These are phyloP conservation scores for Helicolenus hilgendorfi DNA, from an alignment of 2,797 vertebrate genomes.

Conservation along the genomic window DNA sequence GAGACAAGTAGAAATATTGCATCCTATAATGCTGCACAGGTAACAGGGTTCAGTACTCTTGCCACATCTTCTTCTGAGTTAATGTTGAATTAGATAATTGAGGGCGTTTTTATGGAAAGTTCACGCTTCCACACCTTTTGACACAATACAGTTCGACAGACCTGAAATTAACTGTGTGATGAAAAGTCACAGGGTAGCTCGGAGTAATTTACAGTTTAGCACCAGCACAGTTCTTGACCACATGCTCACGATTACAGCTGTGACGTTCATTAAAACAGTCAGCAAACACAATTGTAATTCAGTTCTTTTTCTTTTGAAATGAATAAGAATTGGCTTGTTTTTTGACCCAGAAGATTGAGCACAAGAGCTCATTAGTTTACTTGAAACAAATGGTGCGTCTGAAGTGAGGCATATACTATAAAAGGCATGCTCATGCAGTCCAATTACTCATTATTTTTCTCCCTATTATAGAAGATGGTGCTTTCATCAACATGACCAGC, in stretches of 20 bases:
- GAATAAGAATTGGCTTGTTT: constrained; percentile 6
- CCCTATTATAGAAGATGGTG: neutral
- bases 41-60: neutral
- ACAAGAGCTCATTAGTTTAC: constrained; percentile 7
- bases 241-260: neutral
- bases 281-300: neutral
- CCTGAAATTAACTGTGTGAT: neutral
- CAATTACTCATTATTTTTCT: neutral
- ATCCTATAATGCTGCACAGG: neutral
- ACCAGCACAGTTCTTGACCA: neutral
- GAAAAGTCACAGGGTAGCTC: neutral
- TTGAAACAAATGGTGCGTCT: neutral
- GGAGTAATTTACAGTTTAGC: neutral
- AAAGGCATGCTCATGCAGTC: neutral
- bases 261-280: neutral
- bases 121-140: neutral
- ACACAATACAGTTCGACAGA: neutral
- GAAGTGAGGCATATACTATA: neutral
- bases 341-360: neutral
- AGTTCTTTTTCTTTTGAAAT: neutral
- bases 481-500: neutral
- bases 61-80: neutral
- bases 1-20: neutral
- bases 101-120: neutral
- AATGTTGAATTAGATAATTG: neutral